Evolutionary conservation across 92 coral and sea anemone genomes (phyloP).

Genomic region (Virgularia gustaviana): DNA sequence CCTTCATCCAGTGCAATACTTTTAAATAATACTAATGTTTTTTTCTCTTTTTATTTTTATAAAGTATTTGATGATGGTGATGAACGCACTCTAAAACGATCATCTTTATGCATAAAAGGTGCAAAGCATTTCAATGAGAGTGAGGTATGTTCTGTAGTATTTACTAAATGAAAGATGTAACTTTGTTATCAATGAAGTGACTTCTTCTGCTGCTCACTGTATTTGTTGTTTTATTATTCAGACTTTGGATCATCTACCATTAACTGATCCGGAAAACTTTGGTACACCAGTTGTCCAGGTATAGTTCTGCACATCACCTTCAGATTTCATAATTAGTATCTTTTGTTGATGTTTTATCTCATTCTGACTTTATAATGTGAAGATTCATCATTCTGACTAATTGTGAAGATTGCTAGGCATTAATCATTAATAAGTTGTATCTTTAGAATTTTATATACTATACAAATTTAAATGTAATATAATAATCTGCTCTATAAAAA

Average conservation of each 20-base stretch:
- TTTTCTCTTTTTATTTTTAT: constrained; percentile 23
- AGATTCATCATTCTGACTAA: no score
- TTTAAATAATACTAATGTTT: constrained; percentile 11
- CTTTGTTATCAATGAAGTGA: constrained; percentile 1
- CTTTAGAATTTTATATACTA: no score
- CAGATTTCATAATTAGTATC: no score
- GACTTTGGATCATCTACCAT: constrained; percentile 97
- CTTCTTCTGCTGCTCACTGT: not conserved
- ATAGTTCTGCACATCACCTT: no score
- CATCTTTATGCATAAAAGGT: constrained; percentile 91
- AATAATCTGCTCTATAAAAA: no score
- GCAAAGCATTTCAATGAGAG: constrained; percentile 95
- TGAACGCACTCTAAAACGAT: constrained; percentile 85
- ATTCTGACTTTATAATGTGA: no score
- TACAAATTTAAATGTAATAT: no score
- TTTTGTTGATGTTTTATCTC: no score
- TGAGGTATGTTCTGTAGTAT: constrained; percentile 60
- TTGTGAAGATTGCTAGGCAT: no score
- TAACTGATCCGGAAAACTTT: constrained; percentile 97
- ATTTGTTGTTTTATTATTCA: constrained; percentile 22
- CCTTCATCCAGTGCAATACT: not conserved
- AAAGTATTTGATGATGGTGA: constrained; percentile 98
- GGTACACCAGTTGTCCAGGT: constrained; percentile 99
- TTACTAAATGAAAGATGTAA: constrained; percentile 18
- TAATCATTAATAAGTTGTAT: no score